phyloP scores from a whole-genome alignment of 2,113 vertebrate genomes.

The Pomatorhinus ruficollis region DNA sequence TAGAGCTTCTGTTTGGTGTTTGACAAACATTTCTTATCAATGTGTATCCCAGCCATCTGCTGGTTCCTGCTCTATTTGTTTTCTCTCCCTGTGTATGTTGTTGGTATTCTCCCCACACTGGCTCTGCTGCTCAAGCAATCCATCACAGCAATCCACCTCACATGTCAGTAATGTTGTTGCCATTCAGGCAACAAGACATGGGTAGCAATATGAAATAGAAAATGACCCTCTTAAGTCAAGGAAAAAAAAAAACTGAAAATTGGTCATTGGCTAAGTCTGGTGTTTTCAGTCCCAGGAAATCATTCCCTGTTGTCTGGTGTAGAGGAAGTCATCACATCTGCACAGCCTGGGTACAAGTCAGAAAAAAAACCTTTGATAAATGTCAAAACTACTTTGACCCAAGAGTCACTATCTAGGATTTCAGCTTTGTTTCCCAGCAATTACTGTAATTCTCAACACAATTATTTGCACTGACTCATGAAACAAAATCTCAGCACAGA shows the following conservation, averaged over 20 bases:
- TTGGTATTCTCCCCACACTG: background rate
- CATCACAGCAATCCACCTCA: background rate
- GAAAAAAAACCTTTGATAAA: background rate
- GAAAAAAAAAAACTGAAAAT: background rate
- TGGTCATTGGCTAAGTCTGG: background rate
- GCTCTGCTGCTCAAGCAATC: background rate
- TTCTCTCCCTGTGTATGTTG: background rate
- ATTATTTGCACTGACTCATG: background rate
- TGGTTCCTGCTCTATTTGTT: background rate
- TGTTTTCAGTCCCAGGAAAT: background rate
- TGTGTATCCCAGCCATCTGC: background rate
- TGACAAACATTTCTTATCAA: background rate
- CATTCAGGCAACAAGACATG: background rate
- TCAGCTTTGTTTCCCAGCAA: background rate
- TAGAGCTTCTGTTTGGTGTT: background rate
- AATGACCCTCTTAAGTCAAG: background rate
- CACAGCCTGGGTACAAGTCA: background rate
- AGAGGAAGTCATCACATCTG: conserved; percentile 20
- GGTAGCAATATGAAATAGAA: background rate
- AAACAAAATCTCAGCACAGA: background rate
- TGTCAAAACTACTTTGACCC: conserved; percentile 6
- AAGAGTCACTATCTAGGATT: background rate
- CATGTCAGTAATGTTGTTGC: background rate
- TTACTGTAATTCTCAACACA: background rate
- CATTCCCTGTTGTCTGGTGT: background rate